These are phyloP conservation scores for Caenorhabditis sp. DNA, from an alignment of 2,888 invertebrate genomes.

Conservation along the genomic window DNA sequence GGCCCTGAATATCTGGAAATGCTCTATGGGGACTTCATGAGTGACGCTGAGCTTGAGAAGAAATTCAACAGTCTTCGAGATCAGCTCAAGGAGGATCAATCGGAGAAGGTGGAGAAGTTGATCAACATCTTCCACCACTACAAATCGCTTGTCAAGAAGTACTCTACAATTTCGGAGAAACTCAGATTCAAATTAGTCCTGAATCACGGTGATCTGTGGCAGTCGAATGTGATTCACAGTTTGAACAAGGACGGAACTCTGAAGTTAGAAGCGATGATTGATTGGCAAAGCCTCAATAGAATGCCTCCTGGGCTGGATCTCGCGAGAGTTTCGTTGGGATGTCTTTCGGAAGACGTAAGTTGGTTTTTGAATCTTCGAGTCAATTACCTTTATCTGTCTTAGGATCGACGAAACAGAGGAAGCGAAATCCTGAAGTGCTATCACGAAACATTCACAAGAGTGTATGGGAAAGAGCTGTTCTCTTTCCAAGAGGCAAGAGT, in stretches of 20 bases:
- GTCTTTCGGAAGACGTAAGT: conserved; percentile 18
- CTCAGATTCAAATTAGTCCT: conserved; percentile 32
- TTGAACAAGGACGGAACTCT: conserved; percentile 21
- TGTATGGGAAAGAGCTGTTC: conserved; percentile 15
- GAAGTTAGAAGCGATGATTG: conserved; percentile 54
- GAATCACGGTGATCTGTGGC: conserved; percentile 56
- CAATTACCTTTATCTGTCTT: background rate
- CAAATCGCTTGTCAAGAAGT: conserved; percentile 2
- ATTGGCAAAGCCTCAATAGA: conserved; percentile 34
- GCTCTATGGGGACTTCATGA: conserved; percentile 17
- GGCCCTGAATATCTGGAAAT: conserved; percentile 36
- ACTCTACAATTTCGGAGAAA: conserved; percentile 16
- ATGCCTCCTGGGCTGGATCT: conserved; percentile 33
- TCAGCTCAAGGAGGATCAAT: conserved; percentile 10
- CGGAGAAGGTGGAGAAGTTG: conserved; percentile 13
- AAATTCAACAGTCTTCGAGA: conserved; percentile 1
- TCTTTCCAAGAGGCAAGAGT: conserved; percentile 21
- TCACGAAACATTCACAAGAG: conserved; percentile 20
- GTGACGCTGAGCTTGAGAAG: background rate
- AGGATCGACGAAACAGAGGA: conserved; percentile 12
- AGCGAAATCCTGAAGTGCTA: conserved; percentile 20
- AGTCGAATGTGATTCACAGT: conserved; percentile 43
- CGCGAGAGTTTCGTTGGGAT: conserved; percentile 34
- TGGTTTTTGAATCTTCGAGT: background rate
- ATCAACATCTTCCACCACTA: conserved; percentile 19